phyloP scores from a whole-genome alignment of 1,140 invertebrate genomes.

The Philopotamus ludificatus region DNA sequence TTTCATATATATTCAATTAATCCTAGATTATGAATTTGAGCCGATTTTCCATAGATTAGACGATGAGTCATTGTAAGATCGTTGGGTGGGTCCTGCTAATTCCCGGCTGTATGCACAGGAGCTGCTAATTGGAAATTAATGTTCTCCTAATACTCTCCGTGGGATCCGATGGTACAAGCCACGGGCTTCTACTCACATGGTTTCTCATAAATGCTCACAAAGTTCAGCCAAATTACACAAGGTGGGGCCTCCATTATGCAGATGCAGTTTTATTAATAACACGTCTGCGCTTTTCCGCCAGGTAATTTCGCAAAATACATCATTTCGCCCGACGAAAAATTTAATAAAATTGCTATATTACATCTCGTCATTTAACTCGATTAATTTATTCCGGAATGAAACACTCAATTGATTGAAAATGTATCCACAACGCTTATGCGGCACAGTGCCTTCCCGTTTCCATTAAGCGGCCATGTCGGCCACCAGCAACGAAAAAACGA shows the following conservation, averaged over 20 bases:
- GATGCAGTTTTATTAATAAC: neutral
- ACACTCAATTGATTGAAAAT: too few relatives aligned
- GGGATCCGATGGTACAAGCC: neutral
- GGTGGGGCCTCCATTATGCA: neutral
- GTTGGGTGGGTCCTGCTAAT: conserved; percentile 6
- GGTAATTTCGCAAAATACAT: too few relatives aligned
- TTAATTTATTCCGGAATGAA: too few relatives aligned
- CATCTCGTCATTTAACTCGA: too few relatives aligned
- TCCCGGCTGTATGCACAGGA: conserved; percentile 17
- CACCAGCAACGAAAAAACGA: too few relatives aligned
- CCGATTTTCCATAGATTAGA: neutral
- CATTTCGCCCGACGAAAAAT: too few relatives aligned
- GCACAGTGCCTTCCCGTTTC: too few relatives aligned
- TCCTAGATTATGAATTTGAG: neutral
- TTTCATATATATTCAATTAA: neutral
- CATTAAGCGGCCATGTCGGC: too few relatives aligned
- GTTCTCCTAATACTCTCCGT: conserved; percentile 25
- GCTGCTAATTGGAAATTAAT: conserved; percentile 35
- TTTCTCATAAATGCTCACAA: neutral
- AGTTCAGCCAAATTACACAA: conserved; percentile 2
- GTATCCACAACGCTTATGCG: too few relatives aligned
- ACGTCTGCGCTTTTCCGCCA: too few relatives aligned
- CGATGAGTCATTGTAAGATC: conserved; percentile 9
- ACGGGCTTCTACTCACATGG: neutral
- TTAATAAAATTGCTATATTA: too few relatives aligned